A percentile compares a stretch with the other conserved stretches of the same genome.
Conservation (phyloP, 2,888 invertebrate genomes). For the Notocelia uddmanniana region DNA sequence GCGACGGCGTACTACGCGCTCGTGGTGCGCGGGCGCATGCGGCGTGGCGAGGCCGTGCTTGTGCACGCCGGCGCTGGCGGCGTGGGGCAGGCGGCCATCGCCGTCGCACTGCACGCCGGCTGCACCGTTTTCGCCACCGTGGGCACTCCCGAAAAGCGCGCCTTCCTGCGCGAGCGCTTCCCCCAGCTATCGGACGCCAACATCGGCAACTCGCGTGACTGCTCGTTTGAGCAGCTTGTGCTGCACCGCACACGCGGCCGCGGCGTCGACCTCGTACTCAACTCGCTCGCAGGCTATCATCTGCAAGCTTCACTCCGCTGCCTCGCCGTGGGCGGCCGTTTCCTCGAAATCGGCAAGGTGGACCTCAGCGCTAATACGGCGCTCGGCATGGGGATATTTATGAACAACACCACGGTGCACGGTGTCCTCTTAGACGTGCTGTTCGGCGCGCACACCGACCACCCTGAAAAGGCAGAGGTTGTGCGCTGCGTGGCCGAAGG, state of each 20-base stretch:
- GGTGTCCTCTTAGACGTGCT: constrained; percentile 98
- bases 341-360: constrained; percentile 99
- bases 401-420: constrained; percentile 98
- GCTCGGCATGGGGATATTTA: constrained; percentile 97
- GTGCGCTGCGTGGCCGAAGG: constrained; percentile 93
- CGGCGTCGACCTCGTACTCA: constrained; percentile 97
- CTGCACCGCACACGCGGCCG: constrained; percentile 93
- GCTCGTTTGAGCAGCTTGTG: constrained; percentile 96
- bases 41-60: constrained; percentile 92
- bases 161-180: constrained; percentile 95
- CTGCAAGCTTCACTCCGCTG: constrained; percentile 97
- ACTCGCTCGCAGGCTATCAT: constrained; percentile 94
- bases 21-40: constrained; percentile 93
- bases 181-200: constrained; percentile 89
- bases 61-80: constrained; percentile 98
- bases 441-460: constrained; percentile 89
- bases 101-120: constrained; percentile 95
- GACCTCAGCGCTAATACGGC: constrained; percentile 96
- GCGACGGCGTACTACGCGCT: constrained; percentile 97
- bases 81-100: constrained; percentile 98
- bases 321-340: constrained; percentile 96
- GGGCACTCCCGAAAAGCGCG: constrained; percentile 93
- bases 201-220: constrained; percentile 96
- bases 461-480: constrained; percentile 90
- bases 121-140: constrained; percentile 97